phyloP scores from a whole-genome alignment of 1,140 invertebrate species.

The Grapholita molesta region DNA sequence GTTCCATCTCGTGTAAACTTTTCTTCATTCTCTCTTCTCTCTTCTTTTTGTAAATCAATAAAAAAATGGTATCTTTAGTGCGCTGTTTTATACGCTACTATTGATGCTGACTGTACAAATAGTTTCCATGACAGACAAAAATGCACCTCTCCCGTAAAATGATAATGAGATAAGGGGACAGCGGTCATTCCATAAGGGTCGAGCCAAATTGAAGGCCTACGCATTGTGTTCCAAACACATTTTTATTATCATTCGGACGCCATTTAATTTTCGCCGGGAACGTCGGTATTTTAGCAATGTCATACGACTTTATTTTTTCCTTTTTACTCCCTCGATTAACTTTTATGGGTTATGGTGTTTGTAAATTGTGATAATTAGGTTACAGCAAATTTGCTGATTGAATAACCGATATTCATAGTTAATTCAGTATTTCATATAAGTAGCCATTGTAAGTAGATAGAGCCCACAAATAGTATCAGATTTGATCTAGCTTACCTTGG shows the following conservation, averaged over 20 bases:
- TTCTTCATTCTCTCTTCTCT: too few relatives aligned
- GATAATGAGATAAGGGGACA: conserved; percentile 41
- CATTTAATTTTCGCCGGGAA: conserved; percentile 57
- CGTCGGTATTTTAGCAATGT: conserved; percentile 35
- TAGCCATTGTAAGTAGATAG: too few relatives aligned
- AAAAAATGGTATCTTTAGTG: too few relatives aligned
- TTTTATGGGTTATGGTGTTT: conserved; percentile 1
- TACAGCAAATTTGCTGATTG: neutral
- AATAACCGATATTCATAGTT: too few relatives aligned
- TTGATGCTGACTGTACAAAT: too few relatives aligned
- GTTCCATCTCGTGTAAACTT: too few relatives aligned
- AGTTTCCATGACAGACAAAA: conserved; percentile 2
- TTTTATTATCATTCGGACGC: conserved; percentile 57
- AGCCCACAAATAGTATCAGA: too few relatives aligned
- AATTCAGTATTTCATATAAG: too few relatives aligned
- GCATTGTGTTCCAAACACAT: conserved; percentile 58
- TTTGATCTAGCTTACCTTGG: too few relatives aligned
- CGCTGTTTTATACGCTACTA: too few relatives aligned
- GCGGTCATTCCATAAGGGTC: conserved; percentile 34
- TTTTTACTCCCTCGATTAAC: conserved; percentile 23
- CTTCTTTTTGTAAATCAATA: too few relatives aligned
- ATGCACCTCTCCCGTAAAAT: conserved; percentile 24
- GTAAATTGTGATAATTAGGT: neutral
- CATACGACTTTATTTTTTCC: conserved; percentile 21
- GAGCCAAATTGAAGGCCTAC: conserved; percentile 37